Conservation (phyloP, 2,113 vertebrate genomes). For the Pseudorasbora parva region DNA sequence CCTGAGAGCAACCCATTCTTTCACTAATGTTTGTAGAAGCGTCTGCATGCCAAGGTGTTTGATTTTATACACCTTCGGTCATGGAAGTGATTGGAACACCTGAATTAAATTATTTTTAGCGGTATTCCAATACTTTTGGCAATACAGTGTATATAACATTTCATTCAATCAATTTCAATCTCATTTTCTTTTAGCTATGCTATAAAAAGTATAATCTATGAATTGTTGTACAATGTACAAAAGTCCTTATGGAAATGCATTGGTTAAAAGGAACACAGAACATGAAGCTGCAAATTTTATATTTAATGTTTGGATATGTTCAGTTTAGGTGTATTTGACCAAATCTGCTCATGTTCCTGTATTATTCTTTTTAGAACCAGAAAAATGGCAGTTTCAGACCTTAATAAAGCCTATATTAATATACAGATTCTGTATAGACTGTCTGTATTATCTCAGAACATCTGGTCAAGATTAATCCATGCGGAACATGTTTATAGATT, state of each 20-base stretch:
- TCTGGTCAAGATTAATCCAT: background rate
- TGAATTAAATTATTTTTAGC: too few species aligned
- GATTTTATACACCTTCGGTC: too few species aligned
- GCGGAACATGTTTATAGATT: background rate
- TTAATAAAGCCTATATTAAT: background rate
- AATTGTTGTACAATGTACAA: background rate
- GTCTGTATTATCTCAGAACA: conserved; percentile 3
- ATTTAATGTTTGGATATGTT: background rate
- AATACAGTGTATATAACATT: background rate
- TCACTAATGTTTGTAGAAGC: too few species aligned
- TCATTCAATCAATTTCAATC: background rate
- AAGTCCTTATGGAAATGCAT: background rate
- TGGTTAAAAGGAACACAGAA: background rate
- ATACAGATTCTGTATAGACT: too few species aligned
- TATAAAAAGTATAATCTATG: background rate
- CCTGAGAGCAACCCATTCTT: too few species aligned
- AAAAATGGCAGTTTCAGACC: background rate
- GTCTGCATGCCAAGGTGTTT: too few species aligned
- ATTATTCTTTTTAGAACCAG: background rate
- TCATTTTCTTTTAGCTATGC: background rate
- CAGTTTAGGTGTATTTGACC: background rate
- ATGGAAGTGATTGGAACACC: too few species aligned
- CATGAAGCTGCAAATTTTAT: background rate
- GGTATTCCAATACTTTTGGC: too few species aligned
- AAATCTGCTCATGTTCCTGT: background rate